Evolutionary conservation across 2,888 invertebrate genomes (phyloP).

Genomic region (Xestia ashworthii): DNA sequence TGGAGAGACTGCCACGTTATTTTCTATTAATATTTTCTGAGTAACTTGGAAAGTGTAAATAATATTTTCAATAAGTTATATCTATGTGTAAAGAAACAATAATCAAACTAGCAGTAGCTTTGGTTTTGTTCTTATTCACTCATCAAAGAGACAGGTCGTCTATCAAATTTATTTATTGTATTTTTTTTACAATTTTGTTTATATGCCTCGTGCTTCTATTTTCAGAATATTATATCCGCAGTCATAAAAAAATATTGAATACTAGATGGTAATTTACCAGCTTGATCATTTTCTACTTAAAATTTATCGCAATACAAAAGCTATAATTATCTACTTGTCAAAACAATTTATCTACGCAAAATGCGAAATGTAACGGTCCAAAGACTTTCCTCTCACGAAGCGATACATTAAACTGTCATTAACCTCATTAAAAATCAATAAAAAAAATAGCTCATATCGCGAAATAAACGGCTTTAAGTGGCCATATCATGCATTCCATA

Average conservation of each 20-base stretch:
- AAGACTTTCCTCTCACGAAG: constrained; percentile 51
- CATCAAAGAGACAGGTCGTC: constrained; percentile 38
- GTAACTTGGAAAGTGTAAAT: constrained; percentile 36
- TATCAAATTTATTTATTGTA: constrained; percentile 41
- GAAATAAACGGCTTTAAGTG: constrained; percentile 84
- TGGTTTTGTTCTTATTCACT: constrained; percentile 22
- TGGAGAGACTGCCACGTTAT: background rate
- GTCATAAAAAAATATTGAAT: constrained; percentile 7
- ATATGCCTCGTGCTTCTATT: background rate
- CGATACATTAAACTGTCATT: constrained; percentile 66
- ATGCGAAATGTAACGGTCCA: constrained; percentile 47
- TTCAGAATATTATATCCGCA: constrained; percentile 3
- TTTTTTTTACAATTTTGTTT: constrained; percentile 24
- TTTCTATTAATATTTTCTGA: constrained; percentile 32
- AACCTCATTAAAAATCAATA: constrained; percentile 81
- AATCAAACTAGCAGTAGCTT: constrained; percentile 25
- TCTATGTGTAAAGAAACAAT: constrained; percentile 27
- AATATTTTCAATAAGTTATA: constrained; percentile 30
- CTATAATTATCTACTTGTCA: constrained; percentile 41
- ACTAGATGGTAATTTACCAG: constrained; percentile 15
- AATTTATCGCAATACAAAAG: constrained; percentile 13
- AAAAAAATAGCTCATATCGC: constrained; percentile 82
- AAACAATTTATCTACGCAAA: constrained; percentile 53
- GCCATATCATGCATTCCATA: constrained; percentile 88
- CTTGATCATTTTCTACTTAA: background rate